Percentiles rank a stretch among this genome's conserved stretches.
These are phyloP conservation scores for Poliocrania exsul DNA, from an alignment of 2,797 vertebrate species.

Conservation along the genomic window DNA sequence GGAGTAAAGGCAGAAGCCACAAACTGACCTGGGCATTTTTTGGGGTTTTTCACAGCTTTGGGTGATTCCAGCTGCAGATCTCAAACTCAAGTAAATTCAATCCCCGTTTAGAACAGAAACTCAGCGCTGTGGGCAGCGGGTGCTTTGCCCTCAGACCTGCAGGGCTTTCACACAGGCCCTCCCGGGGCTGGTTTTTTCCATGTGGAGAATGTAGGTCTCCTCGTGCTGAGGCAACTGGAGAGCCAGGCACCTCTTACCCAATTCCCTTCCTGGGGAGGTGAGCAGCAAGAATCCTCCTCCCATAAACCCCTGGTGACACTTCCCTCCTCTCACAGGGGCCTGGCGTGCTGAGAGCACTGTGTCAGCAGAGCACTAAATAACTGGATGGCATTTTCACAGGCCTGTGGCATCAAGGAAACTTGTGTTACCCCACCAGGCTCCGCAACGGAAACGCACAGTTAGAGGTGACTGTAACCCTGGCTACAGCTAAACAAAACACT, in stretches of 20 bases:
- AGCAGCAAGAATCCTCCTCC: neutral
- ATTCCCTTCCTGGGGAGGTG: neutral
- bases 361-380: slow-evolving; percentile 7
- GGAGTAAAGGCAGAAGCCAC: neutral
- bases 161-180: neutral
- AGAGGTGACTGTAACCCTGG: neutral
- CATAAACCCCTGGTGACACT: slow-evolving; percentile 1
- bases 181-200: neutral
- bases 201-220: neutral
- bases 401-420: slow-evolving; percentile 23
- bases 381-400: neutral
- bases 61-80: neutral
- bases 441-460: neutral
- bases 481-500: slow-evolving; percentile 48
- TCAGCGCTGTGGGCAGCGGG: neutral
- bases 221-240: neutral
- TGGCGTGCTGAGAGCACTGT: neutral
- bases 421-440: neutral
- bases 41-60: neutral
- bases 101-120: neutral
- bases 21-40: neutral
- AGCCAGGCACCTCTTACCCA: slow-evolving; percentile 11
- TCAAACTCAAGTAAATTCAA: neutral
- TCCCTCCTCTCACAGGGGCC: neutral
- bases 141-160: neutral